These are phyloP conservation scores for Aldabrachelys gigantea DNA, from an alignment of 2,113 vertebrate species.

Conservation along the genomic window DNA sequence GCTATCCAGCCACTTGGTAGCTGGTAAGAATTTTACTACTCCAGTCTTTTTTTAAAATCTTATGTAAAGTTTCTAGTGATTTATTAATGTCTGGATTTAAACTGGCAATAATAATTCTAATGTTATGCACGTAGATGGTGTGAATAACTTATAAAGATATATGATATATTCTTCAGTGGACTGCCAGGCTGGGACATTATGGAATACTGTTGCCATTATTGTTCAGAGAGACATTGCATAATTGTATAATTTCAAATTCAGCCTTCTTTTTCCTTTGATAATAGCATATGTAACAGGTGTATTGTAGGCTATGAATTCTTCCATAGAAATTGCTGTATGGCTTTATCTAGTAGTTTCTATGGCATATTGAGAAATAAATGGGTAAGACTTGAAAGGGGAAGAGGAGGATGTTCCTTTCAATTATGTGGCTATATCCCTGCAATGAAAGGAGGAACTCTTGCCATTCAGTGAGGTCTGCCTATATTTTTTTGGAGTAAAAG, in stretches of 20 bases:
- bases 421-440: constrained; percentile 33
- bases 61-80: neutral
- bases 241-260: constrained; percentile 34
- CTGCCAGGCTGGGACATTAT: neutral
- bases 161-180: neutral
- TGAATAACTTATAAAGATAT: neutral
- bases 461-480: neutral
- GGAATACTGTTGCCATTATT: neutral
- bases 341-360: constrained; percentile 17
- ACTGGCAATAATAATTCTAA: constrained; percentile 16
- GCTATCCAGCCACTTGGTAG: neutral
- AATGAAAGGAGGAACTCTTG: constrained; percentile 6
- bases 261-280: constrained; percentile 23
- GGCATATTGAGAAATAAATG: constrained; percentile 11
- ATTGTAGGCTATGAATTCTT: constrained; percentile 31
- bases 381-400: neutral
- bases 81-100: neutral
- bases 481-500: neutral
- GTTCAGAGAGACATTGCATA: constrained; percentile 2
- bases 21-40: neutral
- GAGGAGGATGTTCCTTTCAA: constrained; percentile 9
- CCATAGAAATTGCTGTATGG: neutral
- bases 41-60: constrained; percentile 4
- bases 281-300: constrained; percentile 20
- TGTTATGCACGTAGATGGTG: constrained; percentile 2